Percentiles rank a stretch among this genome's conserved stretches.
Conservation (phyloP, 2,797 vertebrate species). For the Enteromius unitaeniatus region DNA sequence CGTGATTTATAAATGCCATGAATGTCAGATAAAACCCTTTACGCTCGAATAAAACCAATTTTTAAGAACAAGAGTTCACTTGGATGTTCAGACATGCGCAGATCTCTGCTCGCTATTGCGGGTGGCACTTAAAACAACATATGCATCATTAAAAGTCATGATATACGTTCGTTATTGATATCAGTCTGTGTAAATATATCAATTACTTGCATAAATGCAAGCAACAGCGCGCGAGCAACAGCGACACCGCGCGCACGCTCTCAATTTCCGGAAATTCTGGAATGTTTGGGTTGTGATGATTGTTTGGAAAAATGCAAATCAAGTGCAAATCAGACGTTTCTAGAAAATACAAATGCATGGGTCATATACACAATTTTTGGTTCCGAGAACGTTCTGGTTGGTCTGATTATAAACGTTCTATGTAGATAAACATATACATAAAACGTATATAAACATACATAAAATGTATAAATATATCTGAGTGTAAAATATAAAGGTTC, state of each 20-base stretch:
- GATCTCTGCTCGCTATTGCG: neutral
- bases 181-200: too few relatives aligned
- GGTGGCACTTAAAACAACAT: neutral
- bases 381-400: neutral
- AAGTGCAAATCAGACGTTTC: neutral
- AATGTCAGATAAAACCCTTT: neutral
- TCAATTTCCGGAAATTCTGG: neutral
- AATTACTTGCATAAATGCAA: neutral
- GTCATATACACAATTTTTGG: neutral
- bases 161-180: neutral
- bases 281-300: neutral
- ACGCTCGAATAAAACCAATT: neutral
- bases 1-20: conserved; percentile 4
- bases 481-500: neutral
- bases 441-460: too few relatives aligned
- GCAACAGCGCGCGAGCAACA: neutral
- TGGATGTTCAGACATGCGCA: neutral
- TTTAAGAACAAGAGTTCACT: neutral
- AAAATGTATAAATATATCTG: neutral
- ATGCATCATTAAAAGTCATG: neutral
- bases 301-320: neutral
- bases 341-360: too few relatives aligned
- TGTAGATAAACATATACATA: too few relatives aligned
- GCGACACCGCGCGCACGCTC: neutral
- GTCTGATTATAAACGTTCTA: neutral